Conservation (phyloP, 2,113 vertebrate species). For the Rynchops niger region DNA sequence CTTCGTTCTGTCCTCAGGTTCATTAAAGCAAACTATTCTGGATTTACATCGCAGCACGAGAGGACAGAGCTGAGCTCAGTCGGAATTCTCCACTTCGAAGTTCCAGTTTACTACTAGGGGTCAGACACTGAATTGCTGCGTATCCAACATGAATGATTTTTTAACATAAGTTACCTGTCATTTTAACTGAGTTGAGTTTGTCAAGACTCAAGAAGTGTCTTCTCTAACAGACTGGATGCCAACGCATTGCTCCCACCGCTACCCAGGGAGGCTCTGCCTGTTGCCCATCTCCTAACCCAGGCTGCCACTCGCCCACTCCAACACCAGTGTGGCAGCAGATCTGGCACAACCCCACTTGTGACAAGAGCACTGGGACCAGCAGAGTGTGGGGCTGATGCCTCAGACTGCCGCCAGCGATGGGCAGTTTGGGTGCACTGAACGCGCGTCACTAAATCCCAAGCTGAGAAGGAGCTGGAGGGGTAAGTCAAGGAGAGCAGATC, state of each 20-base stretch:
- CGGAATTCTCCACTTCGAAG: not conserved
- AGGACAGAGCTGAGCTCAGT: not conserved
- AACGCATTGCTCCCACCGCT: fast-evolving
- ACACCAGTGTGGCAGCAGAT: fast-evolving
- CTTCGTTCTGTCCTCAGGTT: not conserved
- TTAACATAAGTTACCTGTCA: not conserved
- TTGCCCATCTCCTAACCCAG: not conserved
- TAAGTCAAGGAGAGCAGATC: not conserved
- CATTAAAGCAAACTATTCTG: not conserved
- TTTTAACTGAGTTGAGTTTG: not conserved
- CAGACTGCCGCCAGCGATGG: fast-evolving
- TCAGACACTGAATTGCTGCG: not conserved
- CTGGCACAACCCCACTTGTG: fast-evolving
- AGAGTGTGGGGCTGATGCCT: fast-evolving
- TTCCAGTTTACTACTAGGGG: not conserved
- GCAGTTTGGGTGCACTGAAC: fast-evolving
- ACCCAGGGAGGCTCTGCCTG: not conserved
- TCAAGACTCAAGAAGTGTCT: fast-evolving
- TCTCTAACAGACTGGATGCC: not conserved
- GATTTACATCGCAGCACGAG: fast-evolving
- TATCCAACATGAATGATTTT: not conserved
- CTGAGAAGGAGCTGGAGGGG: not conserved
- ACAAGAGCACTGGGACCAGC: not conserved
- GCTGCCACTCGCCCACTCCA: not conserved
- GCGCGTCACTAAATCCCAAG: fast-evolving